phyloP scores from a whole-genome alignment of 1,140 invertebrate genomes.

The Conus ventricosus region DNA sequence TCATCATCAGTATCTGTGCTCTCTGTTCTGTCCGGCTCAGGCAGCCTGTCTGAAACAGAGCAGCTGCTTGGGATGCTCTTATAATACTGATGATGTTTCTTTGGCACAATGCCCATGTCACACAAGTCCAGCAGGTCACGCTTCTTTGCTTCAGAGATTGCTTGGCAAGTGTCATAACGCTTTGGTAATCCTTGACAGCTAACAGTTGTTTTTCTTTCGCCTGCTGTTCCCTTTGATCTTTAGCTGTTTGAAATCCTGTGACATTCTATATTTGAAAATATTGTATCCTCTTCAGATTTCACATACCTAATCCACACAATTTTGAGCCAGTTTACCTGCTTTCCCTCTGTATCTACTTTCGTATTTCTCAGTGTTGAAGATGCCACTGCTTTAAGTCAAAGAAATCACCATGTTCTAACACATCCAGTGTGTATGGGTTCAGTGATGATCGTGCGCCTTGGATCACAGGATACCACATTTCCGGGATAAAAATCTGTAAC shows the following conservation, averaged over 20 bases:
- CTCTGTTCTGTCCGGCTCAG: conserved; percentile 12
- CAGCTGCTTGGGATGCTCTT: background rate
- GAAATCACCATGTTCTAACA: conserved; percentile 17
- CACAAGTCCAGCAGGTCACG: conserved; percentile 17
- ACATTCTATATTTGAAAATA: conserved; percentile 19
- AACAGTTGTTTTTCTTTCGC: background rate
- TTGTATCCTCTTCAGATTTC: conserved; percentile 21
- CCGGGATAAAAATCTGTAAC: conserved; percentile 33
- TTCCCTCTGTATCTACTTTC: conserved; percentile 19
- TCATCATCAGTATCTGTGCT: conserved; percentile 16
- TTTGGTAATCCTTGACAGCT: conserved; percentile 2
- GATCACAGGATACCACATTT: conserved; percentile 32
- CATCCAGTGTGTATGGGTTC: conserved; percentile 11
- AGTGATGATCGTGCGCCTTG: conserved; percentile 6
- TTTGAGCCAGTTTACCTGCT: conserved; percentile 24
- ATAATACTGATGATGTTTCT: conserved; percentile 18
- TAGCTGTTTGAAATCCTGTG: conserved; percentile 15
- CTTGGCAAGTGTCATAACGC: background rate
- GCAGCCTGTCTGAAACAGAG: conserved; percentile 12
- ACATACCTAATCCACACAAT: conserved; percentile 23
- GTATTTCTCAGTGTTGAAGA: conserved; percentile 14
- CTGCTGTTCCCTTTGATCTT: conserved; percentile 13
- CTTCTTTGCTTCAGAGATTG: conserved; percentile 26
- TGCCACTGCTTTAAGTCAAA: conserved; percentile 9
- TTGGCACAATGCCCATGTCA: conserved; percentile 2